Base-by-base conservation (phyloP, 2,888 invertebrate species). In the Cryptus viduatorius region DNA sequence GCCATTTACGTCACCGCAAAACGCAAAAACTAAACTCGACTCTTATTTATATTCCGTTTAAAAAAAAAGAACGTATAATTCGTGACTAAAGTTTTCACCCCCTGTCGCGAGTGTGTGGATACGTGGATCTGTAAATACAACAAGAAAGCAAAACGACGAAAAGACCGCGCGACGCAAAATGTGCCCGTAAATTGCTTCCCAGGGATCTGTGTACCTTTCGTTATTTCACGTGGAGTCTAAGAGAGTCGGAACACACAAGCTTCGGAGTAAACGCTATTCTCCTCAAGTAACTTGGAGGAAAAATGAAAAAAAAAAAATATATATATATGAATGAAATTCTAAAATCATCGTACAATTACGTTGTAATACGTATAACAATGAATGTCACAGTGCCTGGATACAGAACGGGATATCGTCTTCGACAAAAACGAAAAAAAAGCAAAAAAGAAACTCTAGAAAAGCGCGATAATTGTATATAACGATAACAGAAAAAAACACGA, bases 21-120 rank as follows among this genome's bases (percentile, higher is more conserved):
- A 96, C 83, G 96, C 96, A 72, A 97, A 97, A 93, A 96, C 96
- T 68, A 97, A 97, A 94, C 95, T 96, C 88, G 97, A 97, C 91
- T 95, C 96, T 90, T 97, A 97, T 94, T 95, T 98, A 89, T 98
- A 98, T 94, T 97, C 98, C 85, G 98, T 98, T 88, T 98, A 89
- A 88, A 69, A 69, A 8, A 16, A 8, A 8, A 12, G n/a, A 44
- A 76, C 29, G 79, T 73, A 31, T 61, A 31, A 24, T 31, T 42
- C 53, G 50, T n/a, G 48, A 73, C 53, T 56, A 75, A 68, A 37
- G 48, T n/a, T n/a, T 48, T 37, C 37, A 4, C 48, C 71, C 44
- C 48, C 71, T 64, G 29, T 75, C 73, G 72, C 50, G 67, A 67
- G 76, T 83, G 50, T 77, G 37, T 50, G 76, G 81, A 67, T 67